A percentile compares a stretch with the other conserved stretches of the same genome.
phyloP scores from a whole-genome alignment of 2,888 invertebrate species.

The Chironomus riparius region DNA sequence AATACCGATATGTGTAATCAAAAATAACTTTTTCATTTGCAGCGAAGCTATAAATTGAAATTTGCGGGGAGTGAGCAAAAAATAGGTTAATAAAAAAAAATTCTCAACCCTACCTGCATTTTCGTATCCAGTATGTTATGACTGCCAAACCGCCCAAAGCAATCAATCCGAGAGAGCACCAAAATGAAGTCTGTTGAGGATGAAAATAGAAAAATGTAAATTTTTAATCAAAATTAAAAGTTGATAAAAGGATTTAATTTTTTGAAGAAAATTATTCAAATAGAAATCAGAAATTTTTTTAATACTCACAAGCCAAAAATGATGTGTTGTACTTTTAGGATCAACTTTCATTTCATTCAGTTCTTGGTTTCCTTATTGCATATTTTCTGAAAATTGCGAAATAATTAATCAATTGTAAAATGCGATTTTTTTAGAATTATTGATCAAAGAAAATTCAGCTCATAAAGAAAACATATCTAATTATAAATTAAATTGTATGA shows the following conservation, averaged over 20 bases:
- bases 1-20: not conserved
- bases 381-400: not conserved
- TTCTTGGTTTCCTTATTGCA: constrained; percentile 24
- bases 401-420: no score
- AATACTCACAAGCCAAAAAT: constrained; percentile 43
- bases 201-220: constrained; percentile 29
- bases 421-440: no score
- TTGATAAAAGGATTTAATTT: not conserved
- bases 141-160: constrained; percentile 41
- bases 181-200: constrained; percentile 37
- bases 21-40: not conserved
- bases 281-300: not conserved
- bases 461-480: no score
- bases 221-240: not conserved
- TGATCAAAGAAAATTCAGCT: no score
- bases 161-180: constrained; percentile 43
- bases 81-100: not conserved
- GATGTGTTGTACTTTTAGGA: constrained; percentile 40
- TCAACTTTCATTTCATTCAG: constrained; percentile 42
- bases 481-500: no score
- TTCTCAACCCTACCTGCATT: constrained; percentile 40
- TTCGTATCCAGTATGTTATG: constrained; percentile 43
- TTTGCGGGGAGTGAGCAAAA: not conserved
- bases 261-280: not conserved
- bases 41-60: not conserved